Conservation (phyloP, 2,113 vertebrate species). For the Corvus cornix region DNA sequence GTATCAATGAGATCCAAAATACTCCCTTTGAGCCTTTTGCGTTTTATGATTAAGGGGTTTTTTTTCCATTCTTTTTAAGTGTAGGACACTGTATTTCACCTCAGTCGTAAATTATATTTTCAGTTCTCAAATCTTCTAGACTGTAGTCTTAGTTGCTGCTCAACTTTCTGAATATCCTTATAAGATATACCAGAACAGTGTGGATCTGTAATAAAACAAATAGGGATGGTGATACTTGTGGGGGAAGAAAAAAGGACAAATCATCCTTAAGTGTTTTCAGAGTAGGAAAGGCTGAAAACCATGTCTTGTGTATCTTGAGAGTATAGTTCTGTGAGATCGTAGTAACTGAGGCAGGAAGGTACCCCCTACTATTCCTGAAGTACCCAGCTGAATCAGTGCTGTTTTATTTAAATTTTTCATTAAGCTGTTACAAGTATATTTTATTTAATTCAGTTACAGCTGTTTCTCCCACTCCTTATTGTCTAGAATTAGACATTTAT, state of each 20-base stretch:
- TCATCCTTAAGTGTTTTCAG: not conserved
- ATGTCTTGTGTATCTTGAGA: not conserved
- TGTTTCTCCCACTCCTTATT: not conserved
- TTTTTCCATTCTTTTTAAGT: not conserved
- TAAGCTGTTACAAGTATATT: not conserved
- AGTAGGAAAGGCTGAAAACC: not conserved
- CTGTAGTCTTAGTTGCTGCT: not conserved
- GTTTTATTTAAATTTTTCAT: not conserved
- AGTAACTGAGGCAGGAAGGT: not conserved
- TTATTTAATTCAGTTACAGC: not conserved
- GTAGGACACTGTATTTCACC: not conserved
- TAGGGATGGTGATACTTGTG: not conserved
- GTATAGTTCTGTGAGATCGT: not conserved
- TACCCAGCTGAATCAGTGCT: not conserved
- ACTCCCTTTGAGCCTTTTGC: not conserved
- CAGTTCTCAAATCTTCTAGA: not conserved
- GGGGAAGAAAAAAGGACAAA: not conserved
- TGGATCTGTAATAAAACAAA: not conserved
- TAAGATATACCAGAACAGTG: not conserved
- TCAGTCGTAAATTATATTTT: not conserved
- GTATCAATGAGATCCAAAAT: not conserved
- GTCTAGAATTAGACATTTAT: not conserved
- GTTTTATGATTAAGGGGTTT: not conserved
- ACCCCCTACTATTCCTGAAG: not conserved
- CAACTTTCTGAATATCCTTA: not conserved